Evolutionary conservation across 2,113 vertebrate genomes (phyloP).

Genomic region (Malurus cyaneus): DNA sequence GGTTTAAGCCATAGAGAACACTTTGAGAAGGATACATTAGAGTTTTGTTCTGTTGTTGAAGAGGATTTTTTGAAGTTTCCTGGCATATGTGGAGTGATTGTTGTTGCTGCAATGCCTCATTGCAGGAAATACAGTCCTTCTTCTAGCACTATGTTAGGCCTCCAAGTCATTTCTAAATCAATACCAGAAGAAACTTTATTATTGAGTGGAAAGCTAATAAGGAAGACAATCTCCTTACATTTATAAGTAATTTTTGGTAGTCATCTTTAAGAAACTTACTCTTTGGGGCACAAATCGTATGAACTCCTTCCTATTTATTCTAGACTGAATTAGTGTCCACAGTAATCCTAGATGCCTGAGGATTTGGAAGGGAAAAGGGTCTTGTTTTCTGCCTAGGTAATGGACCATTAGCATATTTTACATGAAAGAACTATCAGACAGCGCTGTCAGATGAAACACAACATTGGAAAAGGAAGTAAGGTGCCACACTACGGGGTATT

Average conservation of each 20-base stretch:
- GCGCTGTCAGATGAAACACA: neutral
- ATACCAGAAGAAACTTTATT: neutral
- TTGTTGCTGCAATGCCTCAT: neutral
- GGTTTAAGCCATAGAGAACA: neutral
- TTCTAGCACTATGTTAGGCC: neutral
- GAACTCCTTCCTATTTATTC: neutral
- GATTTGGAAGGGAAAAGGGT: neutral
- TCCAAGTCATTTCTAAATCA: neutral
- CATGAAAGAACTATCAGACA: neutral
- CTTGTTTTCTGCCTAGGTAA: neutral
- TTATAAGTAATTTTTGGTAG: neutral
- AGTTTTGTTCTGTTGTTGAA: neutral
- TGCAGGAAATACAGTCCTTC: neutral
- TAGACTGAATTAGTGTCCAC: neutral
- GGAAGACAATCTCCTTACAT: neutral
- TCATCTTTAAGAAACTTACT: neutral
- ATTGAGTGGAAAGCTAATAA: neutral
- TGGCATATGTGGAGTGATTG: neutral
- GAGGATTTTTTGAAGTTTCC: neutral
- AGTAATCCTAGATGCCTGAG: neutral
- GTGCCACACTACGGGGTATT: neutral
- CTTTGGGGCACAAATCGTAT: neutral
- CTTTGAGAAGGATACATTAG: neutral
- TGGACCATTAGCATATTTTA: neutral
- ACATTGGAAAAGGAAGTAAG: neutral